Conservation (phyloP, 2,113 vertebrate species). For the Saimiri boliviensis region DNA sequence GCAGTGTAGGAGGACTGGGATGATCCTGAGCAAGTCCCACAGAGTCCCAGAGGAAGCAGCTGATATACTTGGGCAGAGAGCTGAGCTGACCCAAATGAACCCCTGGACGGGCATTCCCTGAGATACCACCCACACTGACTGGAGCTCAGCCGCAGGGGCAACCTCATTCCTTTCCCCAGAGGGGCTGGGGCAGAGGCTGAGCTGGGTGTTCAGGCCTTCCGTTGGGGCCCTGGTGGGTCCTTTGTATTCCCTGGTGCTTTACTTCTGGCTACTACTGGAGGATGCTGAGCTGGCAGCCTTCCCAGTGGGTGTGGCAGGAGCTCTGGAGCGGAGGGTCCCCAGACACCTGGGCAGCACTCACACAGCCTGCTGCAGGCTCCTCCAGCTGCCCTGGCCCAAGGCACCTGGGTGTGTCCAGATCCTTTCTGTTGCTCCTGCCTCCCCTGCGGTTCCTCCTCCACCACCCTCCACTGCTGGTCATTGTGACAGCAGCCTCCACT, state of each 20-base stretch:
- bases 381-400: not conserved
- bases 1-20: no score
- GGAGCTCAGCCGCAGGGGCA: no score
- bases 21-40: not conserved
- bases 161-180: not conserved
- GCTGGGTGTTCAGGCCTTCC: not conserved
- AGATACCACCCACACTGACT: not conserved
- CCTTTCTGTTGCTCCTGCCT: not conserved
- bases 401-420: accelerated
- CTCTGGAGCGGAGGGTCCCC: not conserved
- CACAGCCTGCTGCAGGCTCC: not conserved
- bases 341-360: accelerated
- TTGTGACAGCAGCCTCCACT: not conserved
- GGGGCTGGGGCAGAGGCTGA: no score
- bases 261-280: not conserved
- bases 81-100: not conserved
- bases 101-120: not conserved
- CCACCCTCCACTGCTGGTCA: not conserved
- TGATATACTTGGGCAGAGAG: not conserved
- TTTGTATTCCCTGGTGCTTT: not conserved
- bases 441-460: not conserved
- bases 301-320: no score
- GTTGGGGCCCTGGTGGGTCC: not conserved
- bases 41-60: not conserved
- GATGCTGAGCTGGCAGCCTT: not conserved